Evolutionary conservation across 2,113 vertebrate species (phyloP).

Genomic region (Coracopsis vasa): DNA sequence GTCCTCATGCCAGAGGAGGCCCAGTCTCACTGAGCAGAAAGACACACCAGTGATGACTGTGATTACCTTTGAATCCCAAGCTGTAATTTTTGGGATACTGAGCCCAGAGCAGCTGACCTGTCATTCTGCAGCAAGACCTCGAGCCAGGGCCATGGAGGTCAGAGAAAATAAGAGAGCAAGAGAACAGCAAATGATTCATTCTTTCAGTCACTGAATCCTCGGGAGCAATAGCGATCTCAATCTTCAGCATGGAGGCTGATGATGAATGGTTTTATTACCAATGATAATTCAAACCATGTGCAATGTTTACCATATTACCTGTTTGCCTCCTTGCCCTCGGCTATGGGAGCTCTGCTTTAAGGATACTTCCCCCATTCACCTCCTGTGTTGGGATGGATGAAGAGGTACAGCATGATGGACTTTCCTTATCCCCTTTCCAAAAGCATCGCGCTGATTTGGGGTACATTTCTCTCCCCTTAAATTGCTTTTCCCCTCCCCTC

Average conservation of each 20-base stretch:
- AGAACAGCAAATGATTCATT: background rate
- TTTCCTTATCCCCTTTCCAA: background rate
- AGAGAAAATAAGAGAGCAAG: background rate
- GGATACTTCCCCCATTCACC: background rate
- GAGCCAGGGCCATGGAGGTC: background rate
- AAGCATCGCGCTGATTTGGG: background rate
- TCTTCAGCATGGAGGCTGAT: background rate
- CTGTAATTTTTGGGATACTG: background rate
- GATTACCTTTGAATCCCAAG: background rate
- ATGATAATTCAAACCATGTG: conserved; percentile 31
- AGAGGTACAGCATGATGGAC: background rate
- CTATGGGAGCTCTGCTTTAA: background rate
- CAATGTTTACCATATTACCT: background rate
- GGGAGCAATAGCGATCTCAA: background rate
- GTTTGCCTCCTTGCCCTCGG: background rate
- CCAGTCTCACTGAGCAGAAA: background rate
- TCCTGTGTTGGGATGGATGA: background rate
- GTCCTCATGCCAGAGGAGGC: background rate
- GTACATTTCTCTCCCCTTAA: background rate
- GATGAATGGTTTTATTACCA: conserved; percentile 32
- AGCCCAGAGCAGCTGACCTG: background rate
- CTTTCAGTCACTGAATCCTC: conserved; percentile 10
- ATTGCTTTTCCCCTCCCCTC: background rate
- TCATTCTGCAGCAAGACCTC: background rate
- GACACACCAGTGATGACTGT: background rate